Percentiles rank a stretch among this genome's conserved stretches.
phyloP scores from a whole-genome alignment of 2,888 invertebrate genomes.

The Silvanus unidentatus region DNA sequence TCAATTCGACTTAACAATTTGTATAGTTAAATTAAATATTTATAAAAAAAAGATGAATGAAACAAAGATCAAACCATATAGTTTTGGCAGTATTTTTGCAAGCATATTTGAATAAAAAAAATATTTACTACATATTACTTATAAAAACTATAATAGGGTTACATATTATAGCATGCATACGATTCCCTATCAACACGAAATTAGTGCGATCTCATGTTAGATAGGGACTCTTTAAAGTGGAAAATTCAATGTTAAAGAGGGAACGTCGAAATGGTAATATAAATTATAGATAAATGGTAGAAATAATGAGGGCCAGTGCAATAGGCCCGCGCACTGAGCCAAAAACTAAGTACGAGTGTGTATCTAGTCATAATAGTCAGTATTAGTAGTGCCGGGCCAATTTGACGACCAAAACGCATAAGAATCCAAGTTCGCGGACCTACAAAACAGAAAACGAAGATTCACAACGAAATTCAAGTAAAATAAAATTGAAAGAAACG shows the following conservation, averaged over 20 bases:
- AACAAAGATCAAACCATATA: conserved; percentile 36
- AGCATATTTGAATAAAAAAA: conserved; percentile 34
- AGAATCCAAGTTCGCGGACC: conserved; percentile 4
- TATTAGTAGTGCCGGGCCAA: conserved; percentile 39
- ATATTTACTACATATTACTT: conserved; percentile 25
- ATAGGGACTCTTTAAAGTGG: too few relatives aligned
- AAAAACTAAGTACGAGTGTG: conserved; percentile 39
- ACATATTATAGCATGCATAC: background rate
- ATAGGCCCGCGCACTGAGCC: conserved; percentile 40
- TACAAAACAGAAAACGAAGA: conserved; percentile 7
- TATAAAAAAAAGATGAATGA: conserved; percentile 22
- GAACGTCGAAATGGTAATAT: too few relatives aligned
- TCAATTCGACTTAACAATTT: conserved; percentile 8
- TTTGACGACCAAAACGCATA: conserved; percentile 16
- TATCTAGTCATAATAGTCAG: conserved; percentile 44
- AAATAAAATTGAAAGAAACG: conserved; percentile 3
- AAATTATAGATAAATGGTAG: too few relatives aligned
- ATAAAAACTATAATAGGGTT: conserved; percentile 1
- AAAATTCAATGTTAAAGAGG: too few relatives aligned
- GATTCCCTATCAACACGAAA: too few relatives aligned
- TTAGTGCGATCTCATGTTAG: too few relatives aligned
- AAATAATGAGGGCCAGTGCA: conserved; percentile 36
- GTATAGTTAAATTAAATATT: conserved; percentile 9
- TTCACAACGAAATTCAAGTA: conserved; percentile 5
- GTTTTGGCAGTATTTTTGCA: conserved; percentile 49